These are phyloP conservation scores for Lepus townsendii DNA, from an alignment of 2,797 vertebrate species.

Conservation along the genomic window DNA sequence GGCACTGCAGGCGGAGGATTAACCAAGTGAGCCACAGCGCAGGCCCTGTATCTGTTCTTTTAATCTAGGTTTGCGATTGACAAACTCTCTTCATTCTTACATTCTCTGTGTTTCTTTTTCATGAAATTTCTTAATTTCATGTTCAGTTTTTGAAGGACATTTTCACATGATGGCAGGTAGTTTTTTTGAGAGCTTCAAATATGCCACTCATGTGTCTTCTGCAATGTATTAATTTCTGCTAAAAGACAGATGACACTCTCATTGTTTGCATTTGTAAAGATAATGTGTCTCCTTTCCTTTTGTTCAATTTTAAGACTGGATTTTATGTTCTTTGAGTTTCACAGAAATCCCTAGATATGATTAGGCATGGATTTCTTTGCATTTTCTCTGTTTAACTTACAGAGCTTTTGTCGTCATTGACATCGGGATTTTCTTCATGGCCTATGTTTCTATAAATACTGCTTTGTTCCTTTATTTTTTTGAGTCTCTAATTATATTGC, in stretches of 20 bases:
- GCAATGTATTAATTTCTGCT: neutral
- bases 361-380: neutral
- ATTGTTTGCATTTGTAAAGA: neutral
- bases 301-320: neutral
- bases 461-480: neutral
- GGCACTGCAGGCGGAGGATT: no score
- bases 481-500: neutral
- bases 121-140: slow-evolving; percentile 39
- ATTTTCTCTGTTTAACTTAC: neutral
- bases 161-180: neutral
- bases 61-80: slow-evolving; percentile 7
- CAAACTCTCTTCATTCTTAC: neutral
- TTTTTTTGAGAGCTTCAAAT: slow-evolving; percentile 50
- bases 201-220: slow-evolving; percentile 23
- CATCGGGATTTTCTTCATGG: neutral
- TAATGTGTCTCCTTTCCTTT: slow-evolving; percentile 3
- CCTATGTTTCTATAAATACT: neutral
- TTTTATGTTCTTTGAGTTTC: neutral
- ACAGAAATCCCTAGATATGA: neutral
- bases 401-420: neutral
- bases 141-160: slow-evolving; percentile 8
- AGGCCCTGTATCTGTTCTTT: neutral
- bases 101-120: neutral
- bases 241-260: neutral
- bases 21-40: no score